Conservation (phyloP, 2,797 vertebrate species). For the Okamejei kenojei region DNA sequence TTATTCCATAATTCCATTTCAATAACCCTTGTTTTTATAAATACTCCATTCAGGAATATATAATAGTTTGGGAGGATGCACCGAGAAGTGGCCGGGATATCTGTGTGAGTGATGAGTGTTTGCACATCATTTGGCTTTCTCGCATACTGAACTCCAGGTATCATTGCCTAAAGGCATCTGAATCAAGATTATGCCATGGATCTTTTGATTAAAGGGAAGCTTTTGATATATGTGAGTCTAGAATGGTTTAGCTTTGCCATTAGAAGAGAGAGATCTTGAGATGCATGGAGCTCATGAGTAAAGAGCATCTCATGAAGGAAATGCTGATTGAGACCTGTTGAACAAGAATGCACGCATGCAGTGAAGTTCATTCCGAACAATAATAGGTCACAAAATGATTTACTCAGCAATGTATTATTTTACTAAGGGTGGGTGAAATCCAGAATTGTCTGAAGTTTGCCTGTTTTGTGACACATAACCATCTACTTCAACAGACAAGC, state of each 20-base stretch:
- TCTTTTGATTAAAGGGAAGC: background rate
- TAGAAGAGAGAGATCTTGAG: background rate
- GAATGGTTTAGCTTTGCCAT: background rate
- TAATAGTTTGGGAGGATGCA: background rate
- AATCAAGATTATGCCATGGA: background rate
- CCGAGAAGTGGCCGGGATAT: background rate
- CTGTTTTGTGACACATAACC: background rate
- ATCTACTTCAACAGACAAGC: background rate
- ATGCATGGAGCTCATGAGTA: background rate
- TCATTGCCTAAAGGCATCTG: background rate
- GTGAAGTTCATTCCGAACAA: background rate
- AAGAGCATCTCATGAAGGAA: background rate
- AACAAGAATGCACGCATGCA: background rate
- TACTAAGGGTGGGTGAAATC: background rate
- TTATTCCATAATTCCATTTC: background rate
- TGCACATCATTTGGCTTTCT: conserved; percentile 1
- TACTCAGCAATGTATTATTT: background rate
- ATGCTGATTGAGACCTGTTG: background rate
- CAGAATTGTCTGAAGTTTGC: background rate
- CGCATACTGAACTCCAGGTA: background rate
- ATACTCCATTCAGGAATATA: background rate
- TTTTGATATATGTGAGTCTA: background rate
- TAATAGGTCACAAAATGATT: background rate
- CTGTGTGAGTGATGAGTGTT: background rate
- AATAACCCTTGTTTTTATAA: background rate